Evolutionary conservation across 2,888 invertebrate species (phyloP), one percentile per base, ranked within the genome.

Genomic region (Sinopyrophorus schimmeli): DNA sequence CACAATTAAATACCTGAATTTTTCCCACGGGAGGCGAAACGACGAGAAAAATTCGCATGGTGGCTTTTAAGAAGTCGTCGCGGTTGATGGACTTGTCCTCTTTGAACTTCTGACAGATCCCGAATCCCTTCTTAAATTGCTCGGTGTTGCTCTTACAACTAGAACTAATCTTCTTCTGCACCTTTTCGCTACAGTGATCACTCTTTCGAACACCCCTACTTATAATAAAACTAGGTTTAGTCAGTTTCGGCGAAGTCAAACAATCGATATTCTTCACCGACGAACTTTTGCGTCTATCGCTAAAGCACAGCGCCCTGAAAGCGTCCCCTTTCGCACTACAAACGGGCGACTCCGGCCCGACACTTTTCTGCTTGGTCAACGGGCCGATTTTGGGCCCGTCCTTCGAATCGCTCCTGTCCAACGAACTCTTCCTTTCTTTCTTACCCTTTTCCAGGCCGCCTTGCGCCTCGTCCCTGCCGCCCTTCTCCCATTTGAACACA

Each of bases 31-130:
- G 85, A 37, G 86, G 86, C 46, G 86, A 86, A 7, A 86, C 86
- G 49, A 85, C 84, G 61, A 86, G 74, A 68, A 86, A 86, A 63
- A 86, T 85, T 72, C 84, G 79, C 85, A 86, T 86, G 54, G 86
- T 84, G 41, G 85, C 84, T 60, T 83, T 81, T 53, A 85, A 75
- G 66, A 86, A 85, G 68, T 85, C 84, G 67, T 84, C 84, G 43
- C 82, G 78, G 62, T 80, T 81, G 53, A 70, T 62, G 30, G 63
- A 61, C 35, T 52, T 58, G 14, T 62, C 62, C 43, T 65, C 65
- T 38, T 58, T 54, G 17, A 50, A 27, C 50, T 48, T 57, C 60
- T 37, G 54, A 26, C 38, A 59, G 55, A 48, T 51, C 27, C 47
- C 52, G 49, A 54, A 53, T 49, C 58, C 61, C 55, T 59, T 62